phyloP scores from a whole-genome alignment of 1,140 invertebrate species.

The Halictus rubicundus region DNA sequence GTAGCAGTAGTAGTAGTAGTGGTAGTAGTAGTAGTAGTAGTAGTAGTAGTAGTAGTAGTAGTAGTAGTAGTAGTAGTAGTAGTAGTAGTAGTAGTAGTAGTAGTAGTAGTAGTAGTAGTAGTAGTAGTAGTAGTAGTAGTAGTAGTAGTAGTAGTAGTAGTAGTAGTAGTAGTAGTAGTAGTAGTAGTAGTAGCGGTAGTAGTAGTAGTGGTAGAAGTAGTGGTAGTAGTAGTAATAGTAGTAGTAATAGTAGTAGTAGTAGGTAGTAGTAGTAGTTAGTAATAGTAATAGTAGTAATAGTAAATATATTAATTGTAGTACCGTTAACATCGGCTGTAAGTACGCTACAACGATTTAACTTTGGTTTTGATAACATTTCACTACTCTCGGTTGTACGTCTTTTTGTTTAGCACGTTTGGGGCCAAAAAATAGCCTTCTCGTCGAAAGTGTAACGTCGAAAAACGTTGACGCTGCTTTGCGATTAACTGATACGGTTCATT shows the following conservation, averaged over 20 bases:
- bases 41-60: no score
- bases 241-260: constrained; percentile 13
- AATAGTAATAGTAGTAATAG: constrained; percentile 69
- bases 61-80: no score
- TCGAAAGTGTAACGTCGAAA: not conserved
- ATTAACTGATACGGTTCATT: constrained; percentile 30
- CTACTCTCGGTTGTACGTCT: constrained; percentile 28
- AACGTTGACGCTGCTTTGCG: constrained; percentile 8
- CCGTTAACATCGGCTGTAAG: constrained; percentile 61
- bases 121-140: no score
- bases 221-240: not conserved
- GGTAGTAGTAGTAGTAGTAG: no score
- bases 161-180: no score
- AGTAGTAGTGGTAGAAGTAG: not conserved
- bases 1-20: no score
- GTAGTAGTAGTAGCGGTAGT: no score
- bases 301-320: constrained; percentile 70
- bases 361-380: constrained; percentile 53
- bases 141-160: no score
- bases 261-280: constrained; percentile 68
- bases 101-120: no score
- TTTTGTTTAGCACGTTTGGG: not conserved
- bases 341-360: constrained; percentile 61
- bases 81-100: no score
- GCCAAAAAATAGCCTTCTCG: constrained; percentile 31